phyloP scores from a whole-genome alignment of 2,113 vertebrate genomes.

The Marmota monax region DNA sequence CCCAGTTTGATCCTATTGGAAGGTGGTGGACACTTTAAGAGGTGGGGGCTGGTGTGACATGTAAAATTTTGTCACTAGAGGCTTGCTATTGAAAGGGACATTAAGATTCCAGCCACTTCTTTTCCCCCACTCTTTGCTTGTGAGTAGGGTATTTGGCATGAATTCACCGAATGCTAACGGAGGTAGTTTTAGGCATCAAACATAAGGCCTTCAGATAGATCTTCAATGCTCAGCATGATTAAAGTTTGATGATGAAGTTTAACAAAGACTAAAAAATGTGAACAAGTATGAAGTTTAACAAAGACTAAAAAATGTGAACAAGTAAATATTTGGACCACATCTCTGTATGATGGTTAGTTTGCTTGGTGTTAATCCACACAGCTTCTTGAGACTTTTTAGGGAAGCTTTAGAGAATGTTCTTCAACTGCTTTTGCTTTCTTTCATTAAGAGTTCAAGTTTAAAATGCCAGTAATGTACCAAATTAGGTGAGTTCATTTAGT shows the following conservation, averaged over 20 bases:
- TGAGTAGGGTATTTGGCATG: not conserved
- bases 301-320: not conserved
- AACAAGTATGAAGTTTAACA: not conserved
- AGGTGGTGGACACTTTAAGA: not conserved
- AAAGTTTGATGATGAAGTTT: not conserved
- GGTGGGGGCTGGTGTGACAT: not conserved
- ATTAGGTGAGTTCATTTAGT: not conserved
- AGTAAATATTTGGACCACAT: not conserved
- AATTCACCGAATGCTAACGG: not conserved
- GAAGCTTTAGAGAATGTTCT: not conserved
- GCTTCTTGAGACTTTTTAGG: not conserved
- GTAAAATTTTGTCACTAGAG: not conserved
- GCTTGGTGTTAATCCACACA: not conserved
- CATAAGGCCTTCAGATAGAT: not conserved
- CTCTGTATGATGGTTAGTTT: not conserved
- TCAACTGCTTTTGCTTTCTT: not conserved
- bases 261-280: not conserved
- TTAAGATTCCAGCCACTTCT: not conserved
- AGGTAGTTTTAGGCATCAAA: not conserved
- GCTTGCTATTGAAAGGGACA: not conserved
- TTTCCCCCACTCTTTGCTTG: not conserved
- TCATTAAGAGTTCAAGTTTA: not conserved
- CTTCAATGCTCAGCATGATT: not conserved
- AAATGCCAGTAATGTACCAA: not conserved
- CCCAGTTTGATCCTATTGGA: not conserved